Evolutionary conservation across 2,113 vertebrate genomes (phyloP).

Genomic region (Cricetomys ansorgei): DNA sequence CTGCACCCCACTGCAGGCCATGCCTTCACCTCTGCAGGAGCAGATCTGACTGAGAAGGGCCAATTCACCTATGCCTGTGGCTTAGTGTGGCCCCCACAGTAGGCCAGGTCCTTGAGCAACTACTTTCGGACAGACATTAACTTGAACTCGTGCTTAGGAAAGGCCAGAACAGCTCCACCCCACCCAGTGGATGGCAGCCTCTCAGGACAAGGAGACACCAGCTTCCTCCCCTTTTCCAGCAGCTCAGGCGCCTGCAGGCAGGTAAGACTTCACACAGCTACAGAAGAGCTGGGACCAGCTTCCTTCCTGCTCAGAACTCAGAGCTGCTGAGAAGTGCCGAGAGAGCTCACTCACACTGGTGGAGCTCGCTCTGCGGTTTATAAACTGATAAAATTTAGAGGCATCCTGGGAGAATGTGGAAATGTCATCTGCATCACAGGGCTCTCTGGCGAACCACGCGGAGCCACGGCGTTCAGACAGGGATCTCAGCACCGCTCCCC

Average conservation of each 20-base stretch:
- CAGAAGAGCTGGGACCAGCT: fast-evolving
- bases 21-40: fast-evolving
- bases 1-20: fast-evolving
- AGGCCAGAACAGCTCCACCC: neutral
- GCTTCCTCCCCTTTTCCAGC: too few relatives aligned
- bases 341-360: neutral
- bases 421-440: fast-evolving
- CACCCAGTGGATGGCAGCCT: neutral
- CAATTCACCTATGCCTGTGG: fast-evolving
- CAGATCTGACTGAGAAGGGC: fast-evolving
- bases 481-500: fast-evolving
- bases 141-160: neutral
- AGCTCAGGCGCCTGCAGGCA: neutral
- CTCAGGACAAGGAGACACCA: fast-evolving
- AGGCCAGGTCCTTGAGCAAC: fast-evolving
- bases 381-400: neutral
- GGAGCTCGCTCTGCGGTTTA: neutral
- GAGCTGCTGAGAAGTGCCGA: neutral
- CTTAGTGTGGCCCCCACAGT: fast-evolving
- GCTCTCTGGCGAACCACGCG: neutral
- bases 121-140: fast-evolving
- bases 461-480: fast-evolving
- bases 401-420: fast-evolving
- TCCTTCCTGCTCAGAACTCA: neutral
- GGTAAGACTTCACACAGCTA: neutral